Evolutionary conservation across 2,113 vertebrate species (phyloP), one percentile per base, ranked within the genome.

Genomic region (Numida meleagris): DNA sequence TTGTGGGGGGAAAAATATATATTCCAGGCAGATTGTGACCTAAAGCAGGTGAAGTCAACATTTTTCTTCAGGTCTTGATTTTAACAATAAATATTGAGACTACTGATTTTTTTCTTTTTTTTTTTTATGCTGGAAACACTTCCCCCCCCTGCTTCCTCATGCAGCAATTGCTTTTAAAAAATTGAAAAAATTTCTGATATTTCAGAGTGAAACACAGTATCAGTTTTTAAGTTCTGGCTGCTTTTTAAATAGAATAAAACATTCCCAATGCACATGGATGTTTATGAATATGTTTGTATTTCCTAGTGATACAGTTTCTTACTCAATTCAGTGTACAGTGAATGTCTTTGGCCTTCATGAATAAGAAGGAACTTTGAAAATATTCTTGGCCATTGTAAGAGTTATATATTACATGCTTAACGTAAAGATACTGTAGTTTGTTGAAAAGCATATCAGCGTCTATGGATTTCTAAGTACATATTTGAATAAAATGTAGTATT

Each of bases 211-310:
- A 88, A 88, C 40, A 11, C 34, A 34, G 8, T 71, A 51, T 24
- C 27, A 36, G 2, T 25, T 46, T 81, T 73, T 74, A 79, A 73
- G 4, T 73, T 85, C 25, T 68, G 3, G 0, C 4, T 71, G 11
- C 13, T 72, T 87, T 63, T 72, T 48, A 82, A 82, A 51, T 43
- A 6, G 13, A 73, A 78, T 1, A 65, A 59, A 78, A 46, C 67
- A 1, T 31, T 89, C 16, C 4, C 6, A 68, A 4, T 65, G 14
- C 10, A 59, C 1, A 0, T 1, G 1, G 4, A 40, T 94, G 68
- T 51, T 65, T 61, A 85, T 81, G 6, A 78, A 18, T 58, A 66
- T 13, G 3, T 61, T 85, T 3, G 5, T 67, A 67, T 59, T 58
- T 88, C 21, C 63, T 71, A 81, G 5, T 43, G 63, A 33, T 65